Evolutionary conservation across 2,113 vertebrate genomes (phyloP).

Genomic region (Pituophis catenifer): DNA sequence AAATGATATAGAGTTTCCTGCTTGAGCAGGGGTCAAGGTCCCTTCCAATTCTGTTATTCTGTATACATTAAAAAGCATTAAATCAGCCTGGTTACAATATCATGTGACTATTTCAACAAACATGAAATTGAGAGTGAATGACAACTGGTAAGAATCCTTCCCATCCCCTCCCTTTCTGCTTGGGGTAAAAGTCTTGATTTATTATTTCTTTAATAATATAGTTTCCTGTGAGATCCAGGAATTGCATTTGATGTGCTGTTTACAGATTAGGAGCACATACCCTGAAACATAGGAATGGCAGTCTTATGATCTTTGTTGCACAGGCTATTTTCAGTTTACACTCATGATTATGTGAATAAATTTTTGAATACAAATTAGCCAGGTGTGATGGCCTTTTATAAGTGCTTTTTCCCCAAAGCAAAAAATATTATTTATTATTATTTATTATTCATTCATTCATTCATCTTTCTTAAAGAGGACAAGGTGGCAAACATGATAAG

Average conservation of each 20-base stretch:
- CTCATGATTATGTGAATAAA: not conserved
- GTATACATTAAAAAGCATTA: not conserved
- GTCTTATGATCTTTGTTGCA: not conserved
- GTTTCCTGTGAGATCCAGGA: not conserved
- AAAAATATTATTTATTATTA: not conserved
- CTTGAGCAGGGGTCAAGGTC: not conserved
- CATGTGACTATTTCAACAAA: not conserved
- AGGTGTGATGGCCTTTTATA: not conserved
- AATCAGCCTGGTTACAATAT: not conserved
- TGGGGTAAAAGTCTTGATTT: not conserved
- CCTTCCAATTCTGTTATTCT: not conserved
- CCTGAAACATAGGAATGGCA: not conserved
- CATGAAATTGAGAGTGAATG: not conserved
- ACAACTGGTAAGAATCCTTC: not conserved
- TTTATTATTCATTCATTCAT: not conserved
- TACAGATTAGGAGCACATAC: not conserved
- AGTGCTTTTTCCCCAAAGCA: not conserved
- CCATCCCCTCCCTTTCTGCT: too few species aligned
- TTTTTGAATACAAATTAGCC: not conserved
- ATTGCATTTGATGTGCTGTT: not conserved
- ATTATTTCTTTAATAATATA: not conserved
- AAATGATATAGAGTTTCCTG: not conserved
- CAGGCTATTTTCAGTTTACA: not conserved
- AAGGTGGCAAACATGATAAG: not conserved
- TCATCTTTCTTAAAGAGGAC: not conserved